A percentile compares a stretch with the other conserved stretches of the same genome.
Evolutionary conservation across 2,797 vertebrate genomes (phyloP).

Genomic region (Vultur gryphus): DNA sequence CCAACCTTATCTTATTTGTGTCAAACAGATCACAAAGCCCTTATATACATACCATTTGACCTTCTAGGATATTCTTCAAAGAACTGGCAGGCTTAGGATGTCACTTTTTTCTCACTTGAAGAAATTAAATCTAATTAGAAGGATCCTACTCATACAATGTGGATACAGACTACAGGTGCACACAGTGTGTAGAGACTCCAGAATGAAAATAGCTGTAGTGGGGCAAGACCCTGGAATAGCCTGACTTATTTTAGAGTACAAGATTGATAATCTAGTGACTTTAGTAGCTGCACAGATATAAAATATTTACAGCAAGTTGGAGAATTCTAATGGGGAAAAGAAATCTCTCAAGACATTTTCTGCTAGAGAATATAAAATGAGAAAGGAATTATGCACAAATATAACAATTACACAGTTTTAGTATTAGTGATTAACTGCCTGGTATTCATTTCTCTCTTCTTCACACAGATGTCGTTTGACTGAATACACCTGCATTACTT

Average conservation of each 20-base stretch:
- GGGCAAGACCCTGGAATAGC: background rate
- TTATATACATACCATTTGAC: background rate
- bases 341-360: background rate
- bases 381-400: background rate
- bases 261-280: background rate
- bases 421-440: background rate
- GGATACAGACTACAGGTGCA: background rate
- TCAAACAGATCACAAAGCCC: background rate
- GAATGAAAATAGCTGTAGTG: slow-evolving; percentile 7
- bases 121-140: slow-evolving; percentile 44
- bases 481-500: background rate
- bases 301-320: background rate
- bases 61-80: slow-evolving; percentile 13
- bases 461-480: background rate
- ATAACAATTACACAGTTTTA: background rate
- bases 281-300: background rate
- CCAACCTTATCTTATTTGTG: background rate
- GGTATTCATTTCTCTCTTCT: background rate
- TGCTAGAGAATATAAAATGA: background rate
- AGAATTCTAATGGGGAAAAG: background rate
- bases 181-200: background rate
- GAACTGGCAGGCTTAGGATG: slow-evolving; percentile 1
- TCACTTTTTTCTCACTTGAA: slow-evolving; percentile 6
- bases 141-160: background rate
- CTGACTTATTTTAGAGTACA: background rate